Evolutionary conservation across 1,140 invertebrate genomes (phyloP), one percentile per base, ranked within the genome.

Genomic region (Limonius californicus): DNA sequence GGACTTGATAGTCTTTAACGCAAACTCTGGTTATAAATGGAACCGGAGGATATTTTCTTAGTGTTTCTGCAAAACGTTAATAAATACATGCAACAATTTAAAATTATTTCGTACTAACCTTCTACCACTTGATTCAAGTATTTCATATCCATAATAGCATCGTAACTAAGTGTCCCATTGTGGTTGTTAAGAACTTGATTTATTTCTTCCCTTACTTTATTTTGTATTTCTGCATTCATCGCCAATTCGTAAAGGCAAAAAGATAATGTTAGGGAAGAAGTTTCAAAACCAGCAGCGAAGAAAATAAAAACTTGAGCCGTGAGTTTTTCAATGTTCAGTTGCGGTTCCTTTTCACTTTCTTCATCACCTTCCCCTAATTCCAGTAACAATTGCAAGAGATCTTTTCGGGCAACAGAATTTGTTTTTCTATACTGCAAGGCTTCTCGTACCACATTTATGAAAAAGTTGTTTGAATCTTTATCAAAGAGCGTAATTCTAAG

Each of bases 231-330:
- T 8, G 76, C 79, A 72, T 84, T 71, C n/a, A 83, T 75, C 0
- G 89, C 84, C 45, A 94, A 70, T 68, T 87, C 84, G 66, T 88
- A 84, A 0, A 89, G 70, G 8, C 82, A 78, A 68, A 87, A 87
- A 0, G 83, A 76, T 57, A 93, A 81, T 0, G 85, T 80, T 4
- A 84, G 85, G 0, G 88, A 86, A 0, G 89, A 89, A 0, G 91
- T 92, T 72, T 93, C 90, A 57, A 87, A 89, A 2, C 89, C 88
- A 43, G 89, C 89, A 0, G 84, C 75, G 55, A 90, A 87, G 68
- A 91, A 90, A 0, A 86, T 79, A 12, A 86, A 84, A 0, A 82
- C 85, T 71, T 89, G 87, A 2, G 87, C 84, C 9, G 61, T 42
- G 9, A 57, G 30, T 57, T 62, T 32, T 12, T 57, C 32, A 19